Evolutionary conservation across 2,113 vertebrate species (phyloP).

Genomic region (Eidolon helvum): DNA sequence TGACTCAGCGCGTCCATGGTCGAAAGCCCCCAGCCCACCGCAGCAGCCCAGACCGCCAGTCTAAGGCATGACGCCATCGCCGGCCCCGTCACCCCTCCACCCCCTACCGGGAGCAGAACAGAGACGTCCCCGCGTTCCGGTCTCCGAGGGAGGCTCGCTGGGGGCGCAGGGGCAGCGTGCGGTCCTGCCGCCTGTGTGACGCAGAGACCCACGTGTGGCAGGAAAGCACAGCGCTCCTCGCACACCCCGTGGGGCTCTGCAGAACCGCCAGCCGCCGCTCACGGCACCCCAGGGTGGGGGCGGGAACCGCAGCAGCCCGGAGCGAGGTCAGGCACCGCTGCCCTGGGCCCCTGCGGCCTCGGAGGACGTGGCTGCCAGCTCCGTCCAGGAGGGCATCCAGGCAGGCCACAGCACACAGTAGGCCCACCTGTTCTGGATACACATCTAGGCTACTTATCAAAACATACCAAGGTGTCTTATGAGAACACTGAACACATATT

Average conservation of each 20-base stretch:
- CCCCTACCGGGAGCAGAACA: too few species aligned
- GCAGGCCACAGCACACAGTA: accelerated
- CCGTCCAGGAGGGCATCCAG: background rate
- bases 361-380: too few species aligned
- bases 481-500: too few species aligned
- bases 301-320: accelerated
- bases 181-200: accelerated
- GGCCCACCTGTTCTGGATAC: background rate
- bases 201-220: accelerated
- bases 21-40: background rate
- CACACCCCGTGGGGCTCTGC: accelerated
- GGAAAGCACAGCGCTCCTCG: accelerated
- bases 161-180: accelerated
- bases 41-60: background rate
- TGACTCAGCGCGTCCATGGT: slow-evolving; percentile 11
- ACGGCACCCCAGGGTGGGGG: accelerated
- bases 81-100: accelerated
- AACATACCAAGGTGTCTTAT: background rate
- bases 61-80: accelerated
- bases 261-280: background rate
- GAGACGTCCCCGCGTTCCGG: background rate
- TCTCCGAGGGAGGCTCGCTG: background rate
- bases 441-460: background rate
- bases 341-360: background rate
- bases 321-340: background rate